Evolutionary conservation across 2,797 vertebrate genomes (phyloP).

Genomic region (Steatocranus sp.): DNA sequence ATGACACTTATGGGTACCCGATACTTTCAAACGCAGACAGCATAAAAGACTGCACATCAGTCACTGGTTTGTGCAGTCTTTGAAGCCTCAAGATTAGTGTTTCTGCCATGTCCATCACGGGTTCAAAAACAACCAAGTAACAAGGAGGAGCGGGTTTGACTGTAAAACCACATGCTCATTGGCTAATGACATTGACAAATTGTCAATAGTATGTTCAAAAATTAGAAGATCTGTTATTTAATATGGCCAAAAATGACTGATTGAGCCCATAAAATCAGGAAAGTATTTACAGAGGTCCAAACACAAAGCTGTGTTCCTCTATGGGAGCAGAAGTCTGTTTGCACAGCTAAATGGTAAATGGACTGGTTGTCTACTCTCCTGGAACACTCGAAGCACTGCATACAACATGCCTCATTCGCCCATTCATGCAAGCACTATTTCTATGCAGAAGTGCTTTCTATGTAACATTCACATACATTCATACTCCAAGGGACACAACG

Average conservation of each 20-base stretch:
- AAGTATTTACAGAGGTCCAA: not conserved
- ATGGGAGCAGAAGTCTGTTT: not conserved
- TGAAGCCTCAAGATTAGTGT: not conserved
- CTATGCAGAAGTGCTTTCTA: not conserved
- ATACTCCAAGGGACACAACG: not conserved
- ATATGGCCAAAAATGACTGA: not conserved
- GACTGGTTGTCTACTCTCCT: not conserved
- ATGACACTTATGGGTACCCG: not conserved
- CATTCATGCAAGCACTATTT: not conserved
- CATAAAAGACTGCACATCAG: not conserved
- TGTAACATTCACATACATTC: not conserved
- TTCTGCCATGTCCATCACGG: not conserved
- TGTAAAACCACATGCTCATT: not conserved
- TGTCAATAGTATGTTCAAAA: not conserved
- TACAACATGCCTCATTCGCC: not conserved
- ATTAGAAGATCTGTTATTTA: not conserved
- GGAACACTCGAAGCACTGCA: not conserved
- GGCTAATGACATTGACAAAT: not conserved
- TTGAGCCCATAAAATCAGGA: not conserved
- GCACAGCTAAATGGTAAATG: not conserved
- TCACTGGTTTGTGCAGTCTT: not conserved
- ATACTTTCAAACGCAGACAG: not conserved
- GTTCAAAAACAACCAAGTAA: not conserved
- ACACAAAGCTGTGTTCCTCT: not conserved
- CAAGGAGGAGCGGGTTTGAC: not conserved